Evolutionary conservation across 2,113 vertebrate species (phyloP).

Genomic region (Aix galericulata): DNA sequence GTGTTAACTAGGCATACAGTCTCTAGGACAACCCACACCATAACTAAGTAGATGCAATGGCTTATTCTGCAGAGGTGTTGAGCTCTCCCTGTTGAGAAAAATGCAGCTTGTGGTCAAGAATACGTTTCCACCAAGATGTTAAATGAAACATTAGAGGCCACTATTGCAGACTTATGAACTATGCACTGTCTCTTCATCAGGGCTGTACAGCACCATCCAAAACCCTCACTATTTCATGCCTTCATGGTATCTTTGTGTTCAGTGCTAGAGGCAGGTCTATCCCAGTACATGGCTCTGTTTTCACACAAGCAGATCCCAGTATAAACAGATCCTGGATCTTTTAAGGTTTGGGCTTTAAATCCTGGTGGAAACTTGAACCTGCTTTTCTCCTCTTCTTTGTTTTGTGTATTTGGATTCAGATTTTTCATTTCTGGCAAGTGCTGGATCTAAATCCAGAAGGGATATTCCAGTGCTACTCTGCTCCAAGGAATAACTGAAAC

Average conservation of each 20-base stretch:
- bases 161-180: background rate
- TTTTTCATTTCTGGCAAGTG: background rate
- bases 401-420: rapidly evolving
- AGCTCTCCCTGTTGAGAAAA: background rate
- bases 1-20: background rate
- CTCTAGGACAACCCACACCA: rapidly evolving
- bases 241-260: background rate
- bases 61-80: background rate
- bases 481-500: background rate
- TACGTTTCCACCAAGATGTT: background rate
- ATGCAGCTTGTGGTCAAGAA: background rate
- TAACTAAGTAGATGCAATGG: background rate
- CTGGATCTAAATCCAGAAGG: background rate
- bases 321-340: background rate
- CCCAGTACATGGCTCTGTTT: background rate
- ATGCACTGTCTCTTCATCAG: background rate
- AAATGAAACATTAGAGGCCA: background rate
- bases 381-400: background rate
- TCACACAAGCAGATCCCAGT: background rate
- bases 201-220: background rate
- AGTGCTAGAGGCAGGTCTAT: background rate
- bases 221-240: background rate
- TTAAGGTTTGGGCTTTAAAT: background rate
- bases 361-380: background rate
- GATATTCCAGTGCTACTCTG: background rate